Evolutionary conservation across 2,113 vertebrate species (phyloP).

Genomic region (Formicarius rufipectus): DNA sequence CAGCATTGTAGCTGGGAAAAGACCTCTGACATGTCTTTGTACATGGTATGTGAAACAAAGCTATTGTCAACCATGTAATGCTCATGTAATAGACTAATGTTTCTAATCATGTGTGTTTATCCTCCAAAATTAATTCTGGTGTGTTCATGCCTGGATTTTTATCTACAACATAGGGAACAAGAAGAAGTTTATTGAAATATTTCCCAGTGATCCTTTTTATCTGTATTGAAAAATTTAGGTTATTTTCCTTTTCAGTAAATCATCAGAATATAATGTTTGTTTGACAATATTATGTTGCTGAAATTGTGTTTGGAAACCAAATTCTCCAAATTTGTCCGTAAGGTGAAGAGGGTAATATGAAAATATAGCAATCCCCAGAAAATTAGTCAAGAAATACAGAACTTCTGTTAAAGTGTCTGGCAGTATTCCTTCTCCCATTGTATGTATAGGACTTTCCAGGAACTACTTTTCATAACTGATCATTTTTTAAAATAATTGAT

Average conservation of each 20-base stretch:
- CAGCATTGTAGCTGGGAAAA: background rate
- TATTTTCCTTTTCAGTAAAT: background rate
- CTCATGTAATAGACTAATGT: background rate
- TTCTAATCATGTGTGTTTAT: background rate
- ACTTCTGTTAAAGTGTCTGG: accelerated
- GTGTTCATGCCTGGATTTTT: background rate
- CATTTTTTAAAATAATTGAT: background rate
- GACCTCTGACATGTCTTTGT: background rate
- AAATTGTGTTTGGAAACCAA: background rate
- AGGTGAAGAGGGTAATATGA: background rate
- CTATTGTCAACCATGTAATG: background rate
- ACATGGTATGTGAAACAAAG: background rate
- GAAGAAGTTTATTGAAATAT: background rate
- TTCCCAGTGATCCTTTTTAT: background rate
- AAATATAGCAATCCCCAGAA: background rate
- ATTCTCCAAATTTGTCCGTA: background rate
- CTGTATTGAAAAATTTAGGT: background rate
- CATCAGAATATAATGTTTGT: background rate
- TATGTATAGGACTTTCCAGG: background rate
- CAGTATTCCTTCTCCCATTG: background rate
- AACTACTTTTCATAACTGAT: background rate
- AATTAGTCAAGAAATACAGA: background rate
- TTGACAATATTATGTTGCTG: background rate
- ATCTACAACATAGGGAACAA: background rate
- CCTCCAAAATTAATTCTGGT: background rate